Evolutionary conservation across 2,797 vertebrate species (phyloP).

Genomic region (Parauchenoglanis punctatus): DNA sequence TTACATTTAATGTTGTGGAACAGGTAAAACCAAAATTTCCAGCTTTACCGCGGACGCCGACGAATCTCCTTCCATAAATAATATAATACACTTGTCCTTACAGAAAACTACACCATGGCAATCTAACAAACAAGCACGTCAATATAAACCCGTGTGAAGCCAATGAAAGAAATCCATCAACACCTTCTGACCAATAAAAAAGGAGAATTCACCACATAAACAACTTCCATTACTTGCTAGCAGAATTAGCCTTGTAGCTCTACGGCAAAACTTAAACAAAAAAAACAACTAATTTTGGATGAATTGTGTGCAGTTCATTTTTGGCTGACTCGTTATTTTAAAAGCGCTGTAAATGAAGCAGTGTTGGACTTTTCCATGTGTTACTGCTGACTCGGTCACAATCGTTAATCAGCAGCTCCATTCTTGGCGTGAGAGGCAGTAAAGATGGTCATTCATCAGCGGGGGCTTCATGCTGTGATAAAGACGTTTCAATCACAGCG

Average conservation of each 20-base stretch:
- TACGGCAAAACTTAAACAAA: background rate
- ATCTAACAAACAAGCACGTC: background rate
- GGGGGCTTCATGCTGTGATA: background rate
- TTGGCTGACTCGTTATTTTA: background rate
- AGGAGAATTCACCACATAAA: background rate
- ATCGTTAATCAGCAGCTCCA: background rate
- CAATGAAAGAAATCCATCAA: background rate
- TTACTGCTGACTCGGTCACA: background rate
- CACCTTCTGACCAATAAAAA: background rate
- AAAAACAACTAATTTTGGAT: background rate
- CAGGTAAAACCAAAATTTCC: background rate
- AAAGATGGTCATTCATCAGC: background rate
- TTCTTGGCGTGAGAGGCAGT: background rate
- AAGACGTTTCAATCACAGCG: background rate
- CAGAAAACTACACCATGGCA: background rate
- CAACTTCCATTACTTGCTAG: background rate
- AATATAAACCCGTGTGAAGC: background rate
- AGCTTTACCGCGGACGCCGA: background rate
- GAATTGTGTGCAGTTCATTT: background rate
- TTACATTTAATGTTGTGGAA: background rate
- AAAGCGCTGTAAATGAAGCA: background rate
- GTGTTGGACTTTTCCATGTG: background rate
- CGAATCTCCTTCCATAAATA: background rate
- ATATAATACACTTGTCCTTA: background rate
- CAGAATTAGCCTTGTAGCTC: background rate